A percentile compares a stretch with the other conserved stretches of the same genome.
Evolutionary conservation across 2,888 invertebrate species (phyloP).

Genomic region (Operophtera brumata): DNA sequence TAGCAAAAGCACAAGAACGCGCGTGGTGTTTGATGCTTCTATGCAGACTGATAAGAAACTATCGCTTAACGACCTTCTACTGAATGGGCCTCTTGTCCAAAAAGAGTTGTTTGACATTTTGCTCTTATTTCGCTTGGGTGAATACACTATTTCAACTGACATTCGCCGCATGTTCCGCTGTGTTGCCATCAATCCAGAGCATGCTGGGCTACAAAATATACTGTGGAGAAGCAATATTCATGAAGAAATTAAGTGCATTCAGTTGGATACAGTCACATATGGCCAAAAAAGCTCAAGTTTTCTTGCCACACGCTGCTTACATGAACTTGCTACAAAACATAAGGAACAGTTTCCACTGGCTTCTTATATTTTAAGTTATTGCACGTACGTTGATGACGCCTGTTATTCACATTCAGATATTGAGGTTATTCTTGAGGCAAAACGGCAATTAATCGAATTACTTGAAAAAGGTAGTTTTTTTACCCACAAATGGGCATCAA

Average conservation of each 20-base stretch:
- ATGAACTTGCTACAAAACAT: no score
- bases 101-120: slow-evolving; percentile 28
- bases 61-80: background rate
- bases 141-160: slow-evolving; percentile 13
- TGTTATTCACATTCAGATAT: background rate
- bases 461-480: slow-evolving; percentile 16
- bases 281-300: slow-evolving; percentile 28
- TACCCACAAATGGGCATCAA: slow-evolving; percentile 23
- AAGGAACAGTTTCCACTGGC: background rate
- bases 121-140: slow-evolving; percentile 18
- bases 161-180: slow-evolving; percentile 28
- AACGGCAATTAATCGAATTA: background rate
- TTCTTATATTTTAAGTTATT: background rate
- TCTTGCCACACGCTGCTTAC: background rate
- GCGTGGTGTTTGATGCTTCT: slow-evolving; percentile 1
- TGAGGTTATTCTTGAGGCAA: background rate
- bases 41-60: slow-evolving; percentile 3
- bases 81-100: slow-evolving; percentile 14
- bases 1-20: background rate
- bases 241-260: slow-evolving; percentile 20
- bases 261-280: slow-evolving; percentile 30
- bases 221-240: background rate
- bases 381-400: background rate
- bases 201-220: background rate
- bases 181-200: background rate